Base-by-base conservation (phyloP, 2,113 vertebrate genomes). In the Canis aureus region DNA sequence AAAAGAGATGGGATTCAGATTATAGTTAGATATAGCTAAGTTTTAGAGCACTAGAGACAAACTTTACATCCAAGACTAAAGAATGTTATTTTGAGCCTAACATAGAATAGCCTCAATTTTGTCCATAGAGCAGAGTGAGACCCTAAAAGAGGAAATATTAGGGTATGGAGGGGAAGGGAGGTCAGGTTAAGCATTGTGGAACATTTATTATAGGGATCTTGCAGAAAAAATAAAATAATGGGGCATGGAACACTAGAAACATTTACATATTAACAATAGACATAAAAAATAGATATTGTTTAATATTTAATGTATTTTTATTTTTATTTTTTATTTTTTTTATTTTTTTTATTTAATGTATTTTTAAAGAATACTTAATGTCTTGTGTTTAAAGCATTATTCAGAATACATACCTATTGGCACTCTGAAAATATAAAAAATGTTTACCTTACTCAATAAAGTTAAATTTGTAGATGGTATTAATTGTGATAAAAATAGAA, bases 231-330 rank as follows among this genome's bases (percentile, higher is more conserved):
- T 55, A 59, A 94, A 85, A 85, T 49, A 95, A 73, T 66, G 15
- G 53, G 17, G 12, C 23, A 86, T 57, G 16, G 11, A 67, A 59
- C 27, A 95, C 22, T 82, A 89, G 8, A 69, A 96, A 97, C 38
- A 96, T 53, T 74, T 86, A 71, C 17, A 43, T 89, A 84, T 76
- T 94, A 86, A 93, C 57, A 89, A 89, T 35, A 82, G 95, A 95
- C 62, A 86, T 79, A 78, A 87, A 95, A 97, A 94, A 78, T n/a
- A 94, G 27, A 59, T 66, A 83, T n/a, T 94, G 32, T 43, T 97
- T 43, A 71, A 73, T 71, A 78, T 3, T 92, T 94, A 93, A 94
- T 93, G 15, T 15, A 53, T 94, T 79, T 95, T 66, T 92, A 94
- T n/a, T n/a, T n/a, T n/a, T n/a, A n/a, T n/a, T n/a, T n/a, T n/a